Evolutionary conservation across 2,113 vertebrate species (phyloP), one percentile per base, ranked within the genome.

Genomic region (Origma solitaria): DNA sequence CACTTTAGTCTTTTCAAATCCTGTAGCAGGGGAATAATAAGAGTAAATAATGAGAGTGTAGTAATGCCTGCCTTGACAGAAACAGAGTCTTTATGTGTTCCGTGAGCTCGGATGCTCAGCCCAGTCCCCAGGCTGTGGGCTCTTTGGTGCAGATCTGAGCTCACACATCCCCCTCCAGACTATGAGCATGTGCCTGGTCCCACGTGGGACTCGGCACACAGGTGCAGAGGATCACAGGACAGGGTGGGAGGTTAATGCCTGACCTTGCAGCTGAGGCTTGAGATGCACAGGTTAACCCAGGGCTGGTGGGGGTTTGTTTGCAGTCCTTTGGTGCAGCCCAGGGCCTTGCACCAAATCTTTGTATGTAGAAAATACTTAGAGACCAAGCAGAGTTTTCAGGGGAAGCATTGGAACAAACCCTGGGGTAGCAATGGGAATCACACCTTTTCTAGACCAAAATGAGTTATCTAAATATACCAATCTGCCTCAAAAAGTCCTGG

Each of bases 131-230:
- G 37, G 49, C 24, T 15, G 4, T n/a, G 27, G 22, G 42, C 23
- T 82, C 38, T 58, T 37, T 0, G 23, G 33, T 38, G 31, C 49
- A 23, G 23, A 14, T 38, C 42, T 54, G 58, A 33, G 62, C 53
- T 90, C 23, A 4, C 28, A 8, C 5, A 3, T 51, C 5, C 30
- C 6, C 18, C 19, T 11, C 7, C 2, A 49, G 20, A 65, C 69
- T 38, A 1, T 0, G 7, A 45, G 4, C 2, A 0, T 13, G 45
- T 6, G 18, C 5, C 15, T 23, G 0, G 28, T 73, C 22, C 37
- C 23, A 20, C 5, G 0, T 0, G 4, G 33, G 27, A 16, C 42
- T 64, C 0, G 0, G 19, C 23, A 15, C 0, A 0, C 0, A 0
- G 11, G 8, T 81, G 33, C 70, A 31, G 42, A 40, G 56, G 31